These are phyloP conservation scores for Clivina fossor DNA, from an alignment of 2,888 invertebrate species.

Conservation along the genomic window DNA sequence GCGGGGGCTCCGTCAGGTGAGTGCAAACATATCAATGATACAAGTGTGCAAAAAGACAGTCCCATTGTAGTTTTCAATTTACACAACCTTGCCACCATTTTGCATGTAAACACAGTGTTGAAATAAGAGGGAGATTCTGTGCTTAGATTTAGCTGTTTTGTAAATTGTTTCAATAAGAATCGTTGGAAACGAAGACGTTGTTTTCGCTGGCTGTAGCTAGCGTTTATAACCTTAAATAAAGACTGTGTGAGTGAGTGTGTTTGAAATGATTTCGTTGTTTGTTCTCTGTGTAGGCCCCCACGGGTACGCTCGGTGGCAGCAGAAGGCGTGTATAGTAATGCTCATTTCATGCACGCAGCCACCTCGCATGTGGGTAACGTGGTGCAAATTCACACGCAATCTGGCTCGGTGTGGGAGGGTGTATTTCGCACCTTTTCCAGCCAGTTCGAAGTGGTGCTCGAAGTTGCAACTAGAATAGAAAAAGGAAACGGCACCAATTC, in stretches of 20 bases:
- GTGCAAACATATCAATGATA: conserved; percentile 40
- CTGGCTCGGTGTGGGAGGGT: conserved; percentile 85
- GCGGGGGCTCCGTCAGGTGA: conserved; percentile 76
- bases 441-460: conserved; percentile 83
- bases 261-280: conserved; percentile 18
- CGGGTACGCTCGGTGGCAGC: conserved; percentile 69
- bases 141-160: too few species aligned
- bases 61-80: conserved; percentile 34
- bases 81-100: conserved; percentile 16
- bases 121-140: too few species aligned
- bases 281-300: conserved; percentile 62
- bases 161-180: too few species aligned
- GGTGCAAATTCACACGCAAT: conserved; percentile 79
- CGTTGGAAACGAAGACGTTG: too few species aligned
- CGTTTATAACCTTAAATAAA: too few species aligned
- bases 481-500: conserved; percentile 58
- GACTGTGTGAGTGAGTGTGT: background rate
- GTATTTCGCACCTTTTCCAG: conserved; percentile 87
- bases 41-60: conserved; percentile 22
- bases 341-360: conserved; percentile 86
- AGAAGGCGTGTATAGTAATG: conserved; percentile 88
- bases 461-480: conserved; percentile 82
- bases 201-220: too few species aligned
- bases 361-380: conserved; percentile 82
- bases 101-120: conserved; percentile 19